These are phyloP conservation scores for Bilobella aurantiaca DNA, from an alignment of 1,140 invertebrate species.

Conservation along the genomic window DNA sequence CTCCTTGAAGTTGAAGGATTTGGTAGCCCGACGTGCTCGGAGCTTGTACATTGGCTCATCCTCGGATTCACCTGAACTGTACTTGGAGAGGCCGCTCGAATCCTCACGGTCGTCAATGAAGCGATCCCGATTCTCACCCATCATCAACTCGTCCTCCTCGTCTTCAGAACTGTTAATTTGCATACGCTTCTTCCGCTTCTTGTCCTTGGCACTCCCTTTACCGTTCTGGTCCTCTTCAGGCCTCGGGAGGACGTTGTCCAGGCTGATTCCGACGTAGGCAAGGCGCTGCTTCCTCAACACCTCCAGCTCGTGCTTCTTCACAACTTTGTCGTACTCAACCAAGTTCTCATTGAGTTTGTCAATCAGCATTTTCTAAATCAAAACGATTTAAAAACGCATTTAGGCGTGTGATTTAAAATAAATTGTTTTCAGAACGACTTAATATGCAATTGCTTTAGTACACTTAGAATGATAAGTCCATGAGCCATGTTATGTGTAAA, in stretches of 20 bases:
- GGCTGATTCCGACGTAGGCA: slow-evolving; percentile 63
- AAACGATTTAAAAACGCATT: background rate
- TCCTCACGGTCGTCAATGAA: slow-evolving; percentile 13
- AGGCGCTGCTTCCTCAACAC: slow-evolving; percentile 58
- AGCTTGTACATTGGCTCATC: slow-evolving; percentile 68
- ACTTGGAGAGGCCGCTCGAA: background rate
- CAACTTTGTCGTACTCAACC: slow-evolving; percentile 42
- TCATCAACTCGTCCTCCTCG: slow-evolving; percentile 12
- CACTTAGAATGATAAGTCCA: too few species aligned
- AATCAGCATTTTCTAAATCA: slow-evolving; percentile 55
- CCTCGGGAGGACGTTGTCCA: slow-evolving; percentile 56
- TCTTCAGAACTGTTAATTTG: slow-evolving; percentile 15
- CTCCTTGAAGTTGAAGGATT: slow-evolving; percentile 71
- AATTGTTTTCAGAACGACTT: too few species aligned
- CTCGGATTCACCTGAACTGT: slow-evolving; percentile 13
- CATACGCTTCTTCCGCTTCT: slow-evolving; percentile 2
- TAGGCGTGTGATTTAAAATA: background rate
- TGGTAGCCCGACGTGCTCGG: slow-evolving; percentile 57
- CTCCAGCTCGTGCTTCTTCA: slow-evolving; percentile 52
- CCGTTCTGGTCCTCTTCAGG: slow-evolving; percentile 25
- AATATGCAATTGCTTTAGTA: too few species aligned
- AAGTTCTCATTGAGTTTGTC: slow-evolving; percentile 53
- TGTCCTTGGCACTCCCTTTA: slow-evolving; percentile 34
- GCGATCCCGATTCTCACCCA: slow-evolving; percentile 2
- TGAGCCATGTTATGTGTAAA: background rate